Evolutionary conservation across 2,797 vertebrate species (phyloP).

Genomic region (Platyrinchus mystaceus): DNA sequence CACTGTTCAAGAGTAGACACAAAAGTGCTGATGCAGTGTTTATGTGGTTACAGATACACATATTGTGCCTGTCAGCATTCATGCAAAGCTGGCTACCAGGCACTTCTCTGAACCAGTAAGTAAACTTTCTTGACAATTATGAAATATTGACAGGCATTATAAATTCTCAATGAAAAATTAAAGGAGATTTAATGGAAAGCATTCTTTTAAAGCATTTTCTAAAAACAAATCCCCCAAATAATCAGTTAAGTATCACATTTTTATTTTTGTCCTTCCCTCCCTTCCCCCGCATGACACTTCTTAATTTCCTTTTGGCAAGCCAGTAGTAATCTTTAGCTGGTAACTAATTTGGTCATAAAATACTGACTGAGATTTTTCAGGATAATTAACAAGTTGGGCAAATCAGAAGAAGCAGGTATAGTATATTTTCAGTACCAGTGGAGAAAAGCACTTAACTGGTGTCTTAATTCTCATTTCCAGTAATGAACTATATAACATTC

Average conservation of each 20-base stretch:
- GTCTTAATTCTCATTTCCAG: conserved; percentile 45
- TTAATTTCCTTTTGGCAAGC: conserved; percentile 56
- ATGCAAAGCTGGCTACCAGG: background rate
- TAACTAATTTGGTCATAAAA: conserved; percentile 54
- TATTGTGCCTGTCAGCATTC: background rate
- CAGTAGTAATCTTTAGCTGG: conserved; percentile 28
- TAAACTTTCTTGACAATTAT: background rate
- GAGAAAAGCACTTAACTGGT: conserved; percentile 50
- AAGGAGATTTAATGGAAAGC: background rate
- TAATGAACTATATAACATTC: conserved; percentile 33
- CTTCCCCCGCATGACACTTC: background rate
- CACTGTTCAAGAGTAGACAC: rapidly evolving
- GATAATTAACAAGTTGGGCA: conserved; percentile 51
- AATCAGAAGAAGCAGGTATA: conserved; percentile 59
- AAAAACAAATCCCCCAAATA: background rate
- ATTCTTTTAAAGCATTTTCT: background rate
- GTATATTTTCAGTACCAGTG: conserved; percentile 42
- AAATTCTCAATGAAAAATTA: background rate
- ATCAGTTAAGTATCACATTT: background rate
- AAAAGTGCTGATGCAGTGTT: background rate
- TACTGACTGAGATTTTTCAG: conserved; percentile 59
- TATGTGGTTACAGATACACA: background rate
- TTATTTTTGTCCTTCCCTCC: background rate
- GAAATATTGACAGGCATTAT: background rate
- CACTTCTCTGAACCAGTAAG: background rate